Evolutionary conservation across 2,113 vertebrate genomes (phyloP), one percentile per base, ranked within the genome.

Genomic region (Anhinga rufa): DNA sequence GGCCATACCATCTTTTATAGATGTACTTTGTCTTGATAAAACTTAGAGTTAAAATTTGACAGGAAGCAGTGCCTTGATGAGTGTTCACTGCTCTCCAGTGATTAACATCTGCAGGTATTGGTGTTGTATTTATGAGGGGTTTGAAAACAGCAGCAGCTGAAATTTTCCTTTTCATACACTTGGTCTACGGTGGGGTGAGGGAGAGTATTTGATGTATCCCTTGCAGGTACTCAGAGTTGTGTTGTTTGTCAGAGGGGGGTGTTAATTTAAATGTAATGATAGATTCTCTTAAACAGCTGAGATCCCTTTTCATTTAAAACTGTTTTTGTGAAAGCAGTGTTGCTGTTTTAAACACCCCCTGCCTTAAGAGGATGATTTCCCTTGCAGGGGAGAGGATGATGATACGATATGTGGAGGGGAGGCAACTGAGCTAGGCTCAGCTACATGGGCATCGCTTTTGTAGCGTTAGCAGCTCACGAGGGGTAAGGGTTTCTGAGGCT

Each of bases 361-460:
- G 36, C 40, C 14, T 38, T 22, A 15, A 25, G 38, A 80, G 44
- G 38, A 17, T 0, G 1, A 9, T 64, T 74, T 69, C 36, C 19
- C 7, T 31, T 40, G 61, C 68, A 25, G 38, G 36, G 48, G 21
- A 12, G 31, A 34, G 49, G 68, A 17, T 66, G 8, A 58, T 2
- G 46, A 8, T 21, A 14, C 0, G 9, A 9, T 40, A 10, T 1
- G 0, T 4, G 9, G 36, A 46, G 29, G 26, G 28, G 18, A 64
- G 65, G 65, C 14, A 51, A 2, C 54, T n/a, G 26, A 57, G 17
- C n/a, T 8, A 18, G 31, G 48, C 40, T 82, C 38, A 13, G 28
- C 22, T 16, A 1, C 1, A 2, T 24, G 38, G 88, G 22, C 46
- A 32, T 65, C 0, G 0, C 22, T 69, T n/a, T 14, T 20, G 38